Evolutionary conservation across 2,113 vertebrate genomes (phyloP).

Genomic region (Puntigrus tetrazona): DNA sequence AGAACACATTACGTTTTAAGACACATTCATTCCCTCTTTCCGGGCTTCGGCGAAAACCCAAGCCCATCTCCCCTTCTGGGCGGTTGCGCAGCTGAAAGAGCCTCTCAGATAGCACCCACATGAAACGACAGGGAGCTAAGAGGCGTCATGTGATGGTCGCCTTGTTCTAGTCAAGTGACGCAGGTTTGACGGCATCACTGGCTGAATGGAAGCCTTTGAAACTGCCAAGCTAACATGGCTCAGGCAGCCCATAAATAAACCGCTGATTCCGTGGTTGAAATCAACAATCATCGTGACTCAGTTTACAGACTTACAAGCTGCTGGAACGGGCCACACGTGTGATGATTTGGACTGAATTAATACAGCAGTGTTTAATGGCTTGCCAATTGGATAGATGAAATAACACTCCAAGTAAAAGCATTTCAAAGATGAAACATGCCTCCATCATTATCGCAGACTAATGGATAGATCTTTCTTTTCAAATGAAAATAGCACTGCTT

Average conservation of each 20-base stretch:
- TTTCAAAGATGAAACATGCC: neutral
- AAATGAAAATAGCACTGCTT: neutral
- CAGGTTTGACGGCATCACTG: conserved; percentile 62
- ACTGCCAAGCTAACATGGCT: conserved; percentile 28
- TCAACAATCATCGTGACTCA: neutral
- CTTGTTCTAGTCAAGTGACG: conserved; percentile 65
- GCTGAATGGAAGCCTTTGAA: conserved; percentile 68
- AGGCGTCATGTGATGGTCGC: conserved; percentile 69
- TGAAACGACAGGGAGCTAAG: conserved; percentile 59
- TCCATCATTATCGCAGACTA: neutral
- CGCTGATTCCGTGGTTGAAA: conserved; percentile 27
- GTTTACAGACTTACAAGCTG: neutral
- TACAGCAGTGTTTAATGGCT: neutral
- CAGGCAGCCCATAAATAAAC: conserved; percentile 52
- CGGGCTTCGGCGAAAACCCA: neutral
- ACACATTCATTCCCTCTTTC: neutral
- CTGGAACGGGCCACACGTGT: neutral
- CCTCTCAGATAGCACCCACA: conserved; percentile 56
- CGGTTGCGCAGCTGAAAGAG: conserved; percentile 51
- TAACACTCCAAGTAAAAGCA: neutral
- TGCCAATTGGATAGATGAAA: neutral
- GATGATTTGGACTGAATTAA: neutral
- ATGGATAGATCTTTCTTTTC: neutral
- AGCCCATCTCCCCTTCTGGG: conserved; percentile 13
- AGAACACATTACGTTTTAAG: neutral